A percentile compares a stretch with the other conserved stretches of the same genome.
Conservation (phyloP, 30 jellyfish, hydroid and myxozoan species). For the Aurelia aurita complex sp. Pacific region DNA sequence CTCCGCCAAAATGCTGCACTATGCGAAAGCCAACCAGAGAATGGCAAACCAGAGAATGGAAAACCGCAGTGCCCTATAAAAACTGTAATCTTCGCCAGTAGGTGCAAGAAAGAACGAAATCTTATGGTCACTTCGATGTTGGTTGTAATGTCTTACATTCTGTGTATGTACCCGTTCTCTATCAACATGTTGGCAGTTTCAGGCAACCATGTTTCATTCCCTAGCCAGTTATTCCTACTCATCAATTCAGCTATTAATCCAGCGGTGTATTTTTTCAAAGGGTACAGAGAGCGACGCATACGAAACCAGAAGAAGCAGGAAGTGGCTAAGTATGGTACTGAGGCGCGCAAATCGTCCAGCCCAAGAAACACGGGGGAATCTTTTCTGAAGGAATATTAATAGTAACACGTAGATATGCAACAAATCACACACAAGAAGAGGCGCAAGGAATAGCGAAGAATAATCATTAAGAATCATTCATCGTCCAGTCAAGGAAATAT, state of each 20-base stretch:
- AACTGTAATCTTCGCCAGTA: background rate
- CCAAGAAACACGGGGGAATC: no score
- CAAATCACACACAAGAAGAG: no score
- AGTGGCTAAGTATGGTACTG: no score
- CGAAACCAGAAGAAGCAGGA: background rate
- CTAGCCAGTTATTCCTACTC: slow-evolving; percentile 15
- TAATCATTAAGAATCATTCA: no score
- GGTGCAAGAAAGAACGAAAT: slow-evolving; percentile 29
- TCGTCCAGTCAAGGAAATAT: no score
- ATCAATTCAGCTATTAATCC: slow-evolving; percentile 51
- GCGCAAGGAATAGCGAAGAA: no score
- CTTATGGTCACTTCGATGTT: slow-evolving; percentile 24
- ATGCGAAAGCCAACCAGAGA: background rate
- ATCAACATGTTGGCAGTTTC: slow-evolving; percentile 15
- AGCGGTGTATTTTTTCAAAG: slow-evolving; percentile 54
- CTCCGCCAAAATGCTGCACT: slow-evolving; percentile 1
- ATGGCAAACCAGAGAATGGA: background rate
- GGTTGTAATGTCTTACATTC: slow-evolving; percentile 41
- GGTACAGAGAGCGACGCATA: slow-evolving; percentile 18
- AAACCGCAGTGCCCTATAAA: background rate
- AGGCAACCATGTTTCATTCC: background rate
- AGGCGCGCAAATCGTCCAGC: no score
- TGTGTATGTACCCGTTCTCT: slow-evolving; percentile 56
- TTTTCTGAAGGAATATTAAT: no score
- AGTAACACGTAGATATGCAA: no score